A percentile compares a stretch with the other conserved stretches of the same genome.
These are phyloP conservation scores for Plemyria rubiginata DNA, from an alignment of 2,888 invertebrate species.

Conservation along the genomic window DNA sequence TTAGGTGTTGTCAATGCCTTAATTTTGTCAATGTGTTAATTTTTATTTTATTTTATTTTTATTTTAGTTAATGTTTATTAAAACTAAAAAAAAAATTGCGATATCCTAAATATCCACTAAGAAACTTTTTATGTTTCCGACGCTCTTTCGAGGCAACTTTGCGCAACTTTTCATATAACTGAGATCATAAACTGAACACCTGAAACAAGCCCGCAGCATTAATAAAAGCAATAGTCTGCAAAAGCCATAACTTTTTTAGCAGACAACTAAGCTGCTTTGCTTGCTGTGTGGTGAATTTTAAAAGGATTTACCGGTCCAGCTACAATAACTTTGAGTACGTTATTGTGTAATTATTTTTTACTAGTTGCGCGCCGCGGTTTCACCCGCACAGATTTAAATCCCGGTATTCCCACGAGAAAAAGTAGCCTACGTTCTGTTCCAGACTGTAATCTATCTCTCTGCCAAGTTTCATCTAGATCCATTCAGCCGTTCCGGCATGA, in stretches of 20 bases:
- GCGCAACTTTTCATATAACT: conserved; percentile 10
- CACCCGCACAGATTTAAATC: too few relatives aligned
- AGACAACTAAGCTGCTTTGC: conserved; percentile 9
- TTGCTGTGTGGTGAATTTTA: conserved; percentile 5
- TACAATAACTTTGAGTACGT: not conserved
- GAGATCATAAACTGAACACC: conserved; percentile 20
- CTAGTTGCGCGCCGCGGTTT: too few relatives aligned
- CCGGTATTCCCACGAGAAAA: too few relatives aligned
- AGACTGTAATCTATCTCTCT: too few relatives aligned
- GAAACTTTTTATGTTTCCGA: conserved; percentile 7
- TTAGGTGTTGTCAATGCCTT: too few relatives aligned
- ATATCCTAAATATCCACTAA: not conserved
- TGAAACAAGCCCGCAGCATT: conserved; percentile 9
- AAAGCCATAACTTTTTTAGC: conserved; percentile 15
- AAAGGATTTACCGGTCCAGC: not conserved
- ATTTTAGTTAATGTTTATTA: not conserved
- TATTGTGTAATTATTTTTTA: too few relatives aligned
- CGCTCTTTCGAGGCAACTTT: conserved; percentile 5
- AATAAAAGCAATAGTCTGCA: conserved; percentile 4
- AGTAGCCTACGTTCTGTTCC: too few relatives aligned
- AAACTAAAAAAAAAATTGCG: not conserved
- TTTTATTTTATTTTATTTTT: too few relatives aligned
- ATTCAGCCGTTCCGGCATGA: too few relatives aligned
- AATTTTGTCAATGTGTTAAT: too few relatives aligned
- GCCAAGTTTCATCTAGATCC: too few relatives aligned